Base-by-base conservation (phyloP, 35 echinoderm and acorn worm species). In the Lytechinus pictus region DNA sequence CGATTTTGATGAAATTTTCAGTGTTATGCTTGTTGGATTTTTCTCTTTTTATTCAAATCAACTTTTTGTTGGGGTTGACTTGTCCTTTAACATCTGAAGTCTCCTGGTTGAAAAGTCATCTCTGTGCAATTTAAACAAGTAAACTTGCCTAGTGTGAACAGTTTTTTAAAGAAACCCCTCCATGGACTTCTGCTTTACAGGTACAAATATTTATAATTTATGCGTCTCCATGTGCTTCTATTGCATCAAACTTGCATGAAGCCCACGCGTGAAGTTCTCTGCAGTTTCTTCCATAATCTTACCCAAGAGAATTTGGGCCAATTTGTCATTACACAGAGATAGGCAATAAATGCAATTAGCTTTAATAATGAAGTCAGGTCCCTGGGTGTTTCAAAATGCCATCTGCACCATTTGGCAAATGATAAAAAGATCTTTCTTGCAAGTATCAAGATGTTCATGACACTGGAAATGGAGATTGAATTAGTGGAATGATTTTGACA, bases 261-360 rank as follows among this genome's bases (percentile, higher is more conserved):
- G 66, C 66, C 21, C 66, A 79, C 66, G 12, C n/a, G 66, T 16
- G 66, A 14, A 5, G 66, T 79, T 79, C 66, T 79, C 66, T 6
- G 66, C 66, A n/a, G 21, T 24, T 79, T 79, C 16, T 79, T n/a
- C 14, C 66, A 79, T 79, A 79, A 79, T 79, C 66, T 79, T 7
- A 24, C 66, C n/a, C 66, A 14, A 79, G 66, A 79, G 66, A 24
- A 6, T 79, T 79, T 6, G n/a, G 66, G 21, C 19, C 66, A 79
- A 79, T 79, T 79, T 79, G 66, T 79, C 66, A 79, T 79, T 24
- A 24, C 16, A 71, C 66, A 79, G 66, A 71, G 61, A 79, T 24
- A 79, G 66, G 66, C 66, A 79, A 79, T 79, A 24, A 79, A 79
- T 79, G 66, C 66, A 79, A 79, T 79, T 79, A 79, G 66, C 66